Base-by-base conservation (phyloP, 1,140 invertebrate genomes). In the Eueides isabella region DNA sequence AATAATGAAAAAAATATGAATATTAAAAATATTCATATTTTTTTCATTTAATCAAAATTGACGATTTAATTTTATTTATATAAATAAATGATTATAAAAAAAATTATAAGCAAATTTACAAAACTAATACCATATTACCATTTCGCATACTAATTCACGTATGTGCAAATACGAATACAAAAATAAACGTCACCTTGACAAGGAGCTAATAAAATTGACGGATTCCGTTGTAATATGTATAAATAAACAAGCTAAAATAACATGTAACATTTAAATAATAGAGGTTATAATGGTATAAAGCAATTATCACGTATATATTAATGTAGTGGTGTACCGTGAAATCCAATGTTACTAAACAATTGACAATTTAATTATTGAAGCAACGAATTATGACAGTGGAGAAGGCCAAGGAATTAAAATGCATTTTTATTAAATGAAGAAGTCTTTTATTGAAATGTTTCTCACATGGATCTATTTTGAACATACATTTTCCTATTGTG, bases 141-240 rank as follows among this genome's bases (percentile, higher is more conserved):
- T 70, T 35, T 9, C n/a, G 1, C 41, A 44, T 67, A 26, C 28
- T 41, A 64, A 63, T 74, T 23, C 12, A 74, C n/a, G 31, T 35
- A 61, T 19, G 31, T 63, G 48, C 29, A 41, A 29, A 16, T 7
- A 31, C 19, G 23, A 44, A 68, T 31, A 68, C 29, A 68, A 68
- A 61, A 19, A 44, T n/a, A 71, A 65, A 65, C 33, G 35, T 2
- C 23, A 1, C 75, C 75, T 76, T 76, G 70, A 72, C 61, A 38
- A 30, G 23, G 19, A 26, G 19, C 19, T 55, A 35, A 63, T 68
- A 19, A 14, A 55, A 63, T 70, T 69, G 62, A 69, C 75, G 63
- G 35, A 66, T 63, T 3, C 62, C 31, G 70, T 76, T 61, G 71
- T 55, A 72, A 72, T 61, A 26, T 23, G 38, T 12, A 35, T 19